Base-by-base conservation (phyloP, 2,113 vertebrate species). In the Neolamprologus caudopunctatus region DNA sequence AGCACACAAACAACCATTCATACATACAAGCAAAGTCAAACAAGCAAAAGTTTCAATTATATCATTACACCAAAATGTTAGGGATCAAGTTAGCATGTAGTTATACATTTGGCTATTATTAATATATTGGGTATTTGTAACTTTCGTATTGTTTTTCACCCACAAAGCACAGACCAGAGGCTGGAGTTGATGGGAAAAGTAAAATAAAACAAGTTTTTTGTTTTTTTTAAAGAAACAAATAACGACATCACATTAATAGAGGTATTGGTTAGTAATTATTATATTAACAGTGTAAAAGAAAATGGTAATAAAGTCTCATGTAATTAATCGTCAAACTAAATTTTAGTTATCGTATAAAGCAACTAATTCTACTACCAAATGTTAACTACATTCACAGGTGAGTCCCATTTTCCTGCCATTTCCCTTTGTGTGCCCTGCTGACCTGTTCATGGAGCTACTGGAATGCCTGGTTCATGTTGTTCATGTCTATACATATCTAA, bases 321-420 rank as follows among this genome's bases (percentile, higher is more conserved):
- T 40, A 2, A 55, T 51, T 78, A 45, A 80, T 63, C 6, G 4
- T 21, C 19, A 8, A 75, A 31, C 9, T 31, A 19, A 50, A 78
- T 78, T 78, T 26, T 80, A 33, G 35, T 51, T 57, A 28, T 28
- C 12, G 10, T 58, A 19, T 40, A 45, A n/a, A 79, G 11, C 17
- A 10, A 26, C n/a, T 47, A 80, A 63, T n/a, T 84, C 21, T 28
- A 31, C 10, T 17, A 63, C 47, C 33, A 85, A 87, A 73, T 85
- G 66, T 31, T 19, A 86, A 91, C 80, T 84, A 82, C 84, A 91
- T 93, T 91, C 90, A 89, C 92, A 94, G 90, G 87, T 94, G 94
- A 94, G 88, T 92, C 14, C 90, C 68, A 94, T 95, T 96, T 94
- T 90, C 71, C 68, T 84, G 86, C 88, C 86, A 91, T 94, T 90